Percentiles rank a stretch among this genome's conserved stretches.
Conservation (phyloP, 35 echinoderm and acorn worm species). For the Apostichopus californicus region DNA sequence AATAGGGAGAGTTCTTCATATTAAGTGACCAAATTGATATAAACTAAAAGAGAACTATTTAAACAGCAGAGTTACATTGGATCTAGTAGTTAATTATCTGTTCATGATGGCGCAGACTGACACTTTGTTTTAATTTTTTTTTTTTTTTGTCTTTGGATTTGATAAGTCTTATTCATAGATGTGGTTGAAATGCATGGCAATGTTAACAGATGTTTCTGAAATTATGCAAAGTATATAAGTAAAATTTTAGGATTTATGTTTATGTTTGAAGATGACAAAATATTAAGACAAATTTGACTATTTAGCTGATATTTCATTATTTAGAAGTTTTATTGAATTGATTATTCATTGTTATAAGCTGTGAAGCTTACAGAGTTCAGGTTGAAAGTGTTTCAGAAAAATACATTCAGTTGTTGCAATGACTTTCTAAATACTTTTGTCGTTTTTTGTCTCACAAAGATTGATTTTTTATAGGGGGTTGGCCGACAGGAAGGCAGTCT, state of each 20-base stretch:
- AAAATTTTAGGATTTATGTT: background rate
- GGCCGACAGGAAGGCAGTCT: too few species aligned
- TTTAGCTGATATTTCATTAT: conserved; percentile 9
- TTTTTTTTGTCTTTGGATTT: background rate
- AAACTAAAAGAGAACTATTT: too few species aligned
- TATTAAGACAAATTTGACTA: background rate
- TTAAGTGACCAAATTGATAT: too few species aligned
- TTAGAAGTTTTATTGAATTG: background rate
- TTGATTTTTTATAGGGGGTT: too few species aligned
- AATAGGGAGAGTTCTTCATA: too few species aligned
- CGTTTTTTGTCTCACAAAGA: too few species aligned
- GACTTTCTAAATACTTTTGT: conserved; percentile 4
- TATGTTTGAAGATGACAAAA: background rate
- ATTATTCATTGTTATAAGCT: conserved; percentile 15
- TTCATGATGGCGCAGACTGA: too few species aligned
- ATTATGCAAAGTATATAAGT: conserved; percentile 7
- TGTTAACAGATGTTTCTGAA: conserved; percentile 4
- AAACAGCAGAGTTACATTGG: too few species aligned
- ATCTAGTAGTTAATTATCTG: too few species aligned
- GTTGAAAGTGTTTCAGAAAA: conserved; percentile 47
- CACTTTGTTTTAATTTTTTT: too few species aligned
- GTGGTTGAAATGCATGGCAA: conserved; percentile 5
- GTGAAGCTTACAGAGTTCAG: conserved; percentile 31
- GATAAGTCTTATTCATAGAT: background rate
- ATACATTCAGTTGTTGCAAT: conserved; percentile 44